Evolutionary conservation across 2,888 invertebrate species (phyloP), one percentile per base, ranked within the genome.

Genomic region (Campoplex nolae): DNA sequence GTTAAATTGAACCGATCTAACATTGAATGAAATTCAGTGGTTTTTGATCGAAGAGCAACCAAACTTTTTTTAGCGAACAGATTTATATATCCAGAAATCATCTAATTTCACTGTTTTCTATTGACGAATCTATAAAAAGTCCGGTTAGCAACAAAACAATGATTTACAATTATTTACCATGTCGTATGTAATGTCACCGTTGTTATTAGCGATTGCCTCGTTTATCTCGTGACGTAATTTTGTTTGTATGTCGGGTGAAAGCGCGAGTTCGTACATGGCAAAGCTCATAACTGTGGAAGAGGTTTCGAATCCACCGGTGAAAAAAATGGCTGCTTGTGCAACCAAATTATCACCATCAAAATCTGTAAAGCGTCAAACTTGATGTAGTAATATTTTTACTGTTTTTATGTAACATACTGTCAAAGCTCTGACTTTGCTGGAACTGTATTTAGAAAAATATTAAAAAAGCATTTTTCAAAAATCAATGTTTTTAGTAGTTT

Each of bases 241-340:
- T 1, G 73, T 76, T 51, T 93, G 93, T 11, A 92, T 35, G 0
- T 93, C 88, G 0, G 84, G 89, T 8, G 92, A 71, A 32, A 89
- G n/a, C 0, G 93, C 92, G 1, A 93, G 77, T 79, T 93, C 92
- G 79, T 92, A 91, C 18, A 93, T 62, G 0, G 92, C 78, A 13
- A 92, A 93, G 0, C 91, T 84, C 79, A 91, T 85, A 0, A 90
- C 85, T 0, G 90, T 91, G 18, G 93, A 91, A 0, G 93, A 90
- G 0, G 93, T 92, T 87, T 93, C 93, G n/a, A 92, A 93, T 13
- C 93, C 93, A 28, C 89, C 93, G 13, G 88, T 89, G 79, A 93
- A 93, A 71, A 93, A 93, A 8, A 91, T 81, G 0, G 90, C 90
- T 0, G 92, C 92, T 79, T 93, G 93, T 4, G 91, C 90, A 4